phyloP scores from a whole-genome alignment of 2,113 vertebrate species.

The Chaetodon auriga region DNA sequence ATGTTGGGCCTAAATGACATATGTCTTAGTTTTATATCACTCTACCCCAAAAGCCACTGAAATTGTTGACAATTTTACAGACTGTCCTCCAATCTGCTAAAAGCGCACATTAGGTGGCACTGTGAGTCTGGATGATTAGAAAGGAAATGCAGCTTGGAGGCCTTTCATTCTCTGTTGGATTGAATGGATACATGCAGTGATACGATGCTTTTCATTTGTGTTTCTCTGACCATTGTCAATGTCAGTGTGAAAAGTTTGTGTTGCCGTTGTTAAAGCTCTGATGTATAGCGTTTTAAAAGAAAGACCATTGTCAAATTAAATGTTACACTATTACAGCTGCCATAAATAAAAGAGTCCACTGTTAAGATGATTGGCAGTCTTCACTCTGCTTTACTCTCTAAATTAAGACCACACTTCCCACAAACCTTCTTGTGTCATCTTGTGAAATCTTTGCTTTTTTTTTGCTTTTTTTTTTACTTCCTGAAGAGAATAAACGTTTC shows the following conservation, averaged over 20 bases:
- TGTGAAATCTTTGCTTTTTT: not conserved
- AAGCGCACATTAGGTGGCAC: not conserved
- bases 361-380: not conserved
- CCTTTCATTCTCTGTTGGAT: not conserved
- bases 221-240: not conserved
- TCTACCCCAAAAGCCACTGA: not conserved
- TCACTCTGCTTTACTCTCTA: not conserved
- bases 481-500: not conserved
- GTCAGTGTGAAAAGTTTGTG: not conserved
- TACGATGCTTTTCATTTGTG: not conserved
- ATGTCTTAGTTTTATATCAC: not conserved
- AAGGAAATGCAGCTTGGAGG: accelerated
- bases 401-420: not conserved
- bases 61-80: not conserved
- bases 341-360: not conserved
- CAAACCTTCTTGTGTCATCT: not conserved
- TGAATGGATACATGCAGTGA: not conserved
- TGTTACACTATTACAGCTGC: not conserved
- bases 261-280: not conserved
- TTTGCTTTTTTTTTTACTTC: not conserved
- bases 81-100: not conserved
- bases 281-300: not conserved
- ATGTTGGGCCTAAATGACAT: not conserved
- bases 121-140: not conserved
- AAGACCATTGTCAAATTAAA: not conserved